Evolutionary conservation across 2,113 vertebrate species (phyloP).

Genomic region (Psilopogon haemacephalus): DNA sequence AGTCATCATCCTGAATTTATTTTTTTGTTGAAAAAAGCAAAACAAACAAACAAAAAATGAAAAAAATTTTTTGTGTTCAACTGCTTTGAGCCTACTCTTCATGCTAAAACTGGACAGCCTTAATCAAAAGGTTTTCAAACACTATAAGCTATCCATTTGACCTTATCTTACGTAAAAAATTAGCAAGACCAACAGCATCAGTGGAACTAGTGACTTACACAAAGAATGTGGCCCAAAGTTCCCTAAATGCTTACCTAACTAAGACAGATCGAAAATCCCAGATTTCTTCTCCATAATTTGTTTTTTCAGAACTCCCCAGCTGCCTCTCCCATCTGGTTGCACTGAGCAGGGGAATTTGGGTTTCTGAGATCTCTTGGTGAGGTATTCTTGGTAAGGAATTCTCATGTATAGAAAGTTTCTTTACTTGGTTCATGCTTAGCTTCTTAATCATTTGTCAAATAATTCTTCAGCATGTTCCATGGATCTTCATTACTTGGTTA

Average conservation of each 20-base stretch:
- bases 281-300: background rate
- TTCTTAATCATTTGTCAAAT: background rate
- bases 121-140: background rate
- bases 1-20: background rate
- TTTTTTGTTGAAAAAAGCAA: too few species aligned
- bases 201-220: background rate
- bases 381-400: background rate
- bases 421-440: background rate
- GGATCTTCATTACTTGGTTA: background rate
- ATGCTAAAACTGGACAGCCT: background rate
- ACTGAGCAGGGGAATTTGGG: background rate
- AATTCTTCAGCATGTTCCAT: background rate
- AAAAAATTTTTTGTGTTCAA: background rate
- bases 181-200: background rate
- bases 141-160: background rate
- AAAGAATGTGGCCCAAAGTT: background rate
- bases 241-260: background rate
- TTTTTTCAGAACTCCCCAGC: background rate
- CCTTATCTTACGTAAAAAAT: background rate
- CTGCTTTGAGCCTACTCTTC: background rate
- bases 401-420: background rate
- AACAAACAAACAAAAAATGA: too few species aligned
- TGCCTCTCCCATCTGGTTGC: background rate
- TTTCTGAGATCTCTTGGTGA: background rate
- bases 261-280: background rate